phyloP scores from a whole-genome alignment of 2,113 vertebrate species.

The Sceloporus tristichus region DNA sequence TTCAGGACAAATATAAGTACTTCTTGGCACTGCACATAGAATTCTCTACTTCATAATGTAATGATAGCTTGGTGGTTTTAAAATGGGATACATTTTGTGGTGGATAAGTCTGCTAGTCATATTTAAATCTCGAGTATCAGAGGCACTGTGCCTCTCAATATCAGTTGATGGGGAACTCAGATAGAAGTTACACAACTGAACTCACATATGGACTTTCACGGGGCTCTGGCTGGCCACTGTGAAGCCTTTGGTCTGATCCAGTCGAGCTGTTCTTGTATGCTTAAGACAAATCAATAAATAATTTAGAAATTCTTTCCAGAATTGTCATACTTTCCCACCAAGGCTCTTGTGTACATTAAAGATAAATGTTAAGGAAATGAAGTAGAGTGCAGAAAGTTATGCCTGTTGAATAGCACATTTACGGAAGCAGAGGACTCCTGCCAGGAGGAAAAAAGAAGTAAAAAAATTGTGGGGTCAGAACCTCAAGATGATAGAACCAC shows the following conservation, averaged over 20 bases:
- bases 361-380: background rate
- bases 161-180: background rate
- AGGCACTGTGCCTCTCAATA: background rate
- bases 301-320: background rate
- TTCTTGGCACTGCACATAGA: background rate
- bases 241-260: background rate
- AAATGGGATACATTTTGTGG: background rate
- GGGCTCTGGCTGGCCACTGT: background rate
- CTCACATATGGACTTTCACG: too few species aligned
- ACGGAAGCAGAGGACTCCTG: background rate
- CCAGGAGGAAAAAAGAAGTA: background rate
- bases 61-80: background rate
- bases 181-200: background rate
- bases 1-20: background rate
- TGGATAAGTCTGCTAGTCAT: background rate
- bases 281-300: background rate
- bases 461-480: background rate
- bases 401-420: too few species aligned
- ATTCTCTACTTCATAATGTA: background rate
- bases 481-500: too few species aligned
- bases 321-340: background rate
- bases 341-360: background rate
- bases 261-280: background rate
- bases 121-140: background rate
- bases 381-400: background rate